Evolutionary conservation across 2,888 invertebrate genomes (phyloP).

Genomic region (Unio delphinus): DNA sequence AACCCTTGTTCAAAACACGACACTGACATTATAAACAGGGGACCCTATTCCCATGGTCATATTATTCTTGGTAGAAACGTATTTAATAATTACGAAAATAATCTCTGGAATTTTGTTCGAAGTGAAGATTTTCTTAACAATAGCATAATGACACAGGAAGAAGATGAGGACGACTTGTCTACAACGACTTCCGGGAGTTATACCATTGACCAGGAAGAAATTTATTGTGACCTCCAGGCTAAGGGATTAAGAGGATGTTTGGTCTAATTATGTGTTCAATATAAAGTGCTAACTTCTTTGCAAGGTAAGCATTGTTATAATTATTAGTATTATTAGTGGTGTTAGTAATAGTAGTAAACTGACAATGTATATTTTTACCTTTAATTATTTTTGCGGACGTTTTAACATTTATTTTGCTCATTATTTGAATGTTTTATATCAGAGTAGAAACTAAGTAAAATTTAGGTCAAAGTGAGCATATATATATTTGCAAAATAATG

Average conservation of each 20-base stretch:
- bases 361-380: too few species aligned
- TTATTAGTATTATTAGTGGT: too few species aligned
- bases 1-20: constrained; percentile 3
- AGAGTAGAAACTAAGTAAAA: too few species aligned
- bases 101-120: constrained; percentile 20
- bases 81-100: constrained; percentile 19
- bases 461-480: too few species aligned
- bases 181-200: constrained; percentile 53
- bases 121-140: constrained; percentile 21
- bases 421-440: too few species aligned
- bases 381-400: too few species aligned
- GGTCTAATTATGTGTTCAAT: constrained; percentile 8
- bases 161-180: constrained; percentile 43
- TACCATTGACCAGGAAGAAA: constrained; percentile 43
- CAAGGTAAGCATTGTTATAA: too few species aligned
- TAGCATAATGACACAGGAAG: constrained; percentile 36
- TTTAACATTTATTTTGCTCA: too few species aligned
- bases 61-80: constrained; percentile 14
- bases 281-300: too few species aligned
- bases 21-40: constrained; percentile 11
- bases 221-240: constrained; percentile 22
- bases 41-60: constrained; percentile 22
- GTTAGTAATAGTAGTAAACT: too few species aligned
- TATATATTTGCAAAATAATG: too few species aligned
- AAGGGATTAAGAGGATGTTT: constrained; percentile 27